A percentile compares a stretch with the other conserved stretches of the same genome.
Conservation (phyloP, 2,797 vertebrate genomes). For the Echiichthys vipera region DNA sequence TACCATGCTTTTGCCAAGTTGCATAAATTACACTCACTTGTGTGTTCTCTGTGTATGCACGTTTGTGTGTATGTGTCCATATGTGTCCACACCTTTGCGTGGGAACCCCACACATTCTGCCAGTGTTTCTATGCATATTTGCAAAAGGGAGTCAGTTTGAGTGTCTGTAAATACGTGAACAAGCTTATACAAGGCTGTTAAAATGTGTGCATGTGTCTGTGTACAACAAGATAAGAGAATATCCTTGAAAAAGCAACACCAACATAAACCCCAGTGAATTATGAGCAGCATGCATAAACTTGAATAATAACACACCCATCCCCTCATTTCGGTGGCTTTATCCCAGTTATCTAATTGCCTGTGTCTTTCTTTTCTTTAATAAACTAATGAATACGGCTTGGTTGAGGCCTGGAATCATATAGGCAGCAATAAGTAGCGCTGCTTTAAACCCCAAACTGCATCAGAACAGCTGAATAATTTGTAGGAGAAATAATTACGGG, state of each 20-base stretch:
- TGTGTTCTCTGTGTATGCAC: not conserved
- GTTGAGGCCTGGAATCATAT: slow-evolving; percentile 76
- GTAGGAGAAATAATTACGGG: slow-evolving; percentile 87
- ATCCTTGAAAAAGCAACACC: slow-evolving; percentile 76
- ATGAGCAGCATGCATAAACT: slow-evolving; percentile 75
- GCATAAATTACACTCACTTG: slow-evolving; percentile 37
- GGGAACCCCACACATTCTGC: slow-evolving; percentile 27
- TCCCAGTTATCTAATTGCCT: slow-evolving; percentile 83
- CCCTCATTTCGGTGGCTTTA: slow-evolving; percentile 78
- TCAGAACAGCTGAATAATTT: slow-evolving; percentile 85
- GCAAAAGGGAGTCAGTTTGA: slow-evolving; percentile 51
- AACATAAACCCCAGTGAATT: slow-evolving; percentile 79
- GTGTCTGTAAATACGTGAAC: slow-evolving; percentile 65
- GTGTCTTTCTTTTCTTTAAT: slow-evolving; percentile 78
- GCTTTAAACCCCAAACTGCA: slow-evolving; percentile 83
- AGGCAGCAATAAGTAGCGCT: slow-evolving; percentile 81
- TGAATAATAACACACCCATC: slow-evolving; percentile 77
- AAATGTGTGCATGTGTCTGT: slow-evolving; percentile 72
- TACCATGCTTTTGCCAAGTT: slow-evolving; percentile 21
- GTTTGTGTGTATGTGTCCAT: slow-evolving; percentile 9
- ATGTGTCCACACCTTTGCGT: slow-evolving; percentile 34
- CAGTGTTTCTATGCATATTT: slow-evolving; percentile 55
- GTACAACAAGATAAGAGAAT: slow-evolving; percentile 74
- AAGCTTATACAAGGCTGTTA: slow-evolving; percentile 70
- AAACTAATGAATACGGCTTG: slow-evolving; percentile 84